phyloP scores from a whole-genome alignment of 2,888 invertebrate genomes.

The Ischnus inquisitorius region DNA sequence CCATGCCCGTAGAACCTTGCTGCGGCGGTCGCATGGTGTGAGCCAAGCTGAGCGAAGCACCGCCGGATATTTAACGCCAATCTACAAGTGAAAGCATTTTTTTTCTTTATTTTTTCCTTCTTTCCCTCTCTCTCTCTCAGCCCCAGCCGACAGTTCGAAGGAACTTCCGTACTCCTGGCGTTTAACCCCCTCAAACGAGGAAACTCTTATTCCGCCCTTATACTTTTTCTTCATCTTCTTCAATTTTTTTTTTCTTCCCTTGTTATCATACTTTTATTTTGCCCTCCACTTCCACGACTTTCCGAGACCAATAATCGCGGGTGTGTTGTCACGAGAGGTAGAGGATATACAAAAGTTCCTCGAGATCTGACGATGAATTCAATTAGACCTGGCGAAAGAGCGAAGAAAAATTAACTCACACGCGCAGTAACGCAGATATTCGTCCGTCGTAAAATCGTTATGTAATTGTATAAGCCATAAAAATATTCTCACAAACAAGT shows the following conservation, averaged over 20 bases:
- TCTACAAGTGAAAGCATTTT: conserved; percentile 64
- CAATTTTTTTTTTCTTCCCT: conserved; percentile 27
- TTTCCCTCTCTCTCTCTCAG: too few relatives aligned
- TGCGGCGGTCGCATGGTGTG: conserved; percentile 18
- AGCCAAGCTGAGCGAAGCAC: conserved; percentile 23
- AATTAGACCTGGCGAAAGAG: not conserved
- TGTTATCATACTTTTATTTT: conserved; percentile 39
- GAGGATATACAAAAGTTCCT: conserved; percentile 26
- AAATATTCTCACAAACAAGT: not conserved
- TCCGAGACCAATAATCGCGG: conserved; percentile 57
- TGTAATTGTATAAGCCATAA: not conserved
- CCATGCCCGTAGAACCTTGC: conserved; percentile 6
- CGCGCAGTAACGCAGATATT: not conserved
- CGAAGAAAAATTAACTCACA: not conserved
- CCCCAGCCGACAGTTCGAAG: conserved; percentile 3
- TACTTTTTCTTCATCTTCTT: conserved; percentile 28
- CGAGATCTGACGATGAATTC: not conserved
- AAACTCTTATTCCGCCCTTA: conserved; percentile 42
- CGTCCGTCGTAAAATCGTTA: not conserved
- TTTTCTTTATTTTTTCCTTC: conserved; percentile 54
- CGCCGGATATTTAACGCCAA: conserved; percentile 60
- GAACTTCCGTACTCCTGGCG: conserved; percentile 48
- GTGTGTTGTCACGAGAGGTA: conserved; percentile 21
- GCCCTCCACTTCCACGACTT: conserved; percentile 57
- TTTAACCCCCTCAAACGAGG: conserved; percentile 45